Percentiles rank a stretch among this genome's conserved stretches.
Conservation (phyloP, 1,140 invertebrate genomes). For the Bombus affinis region DNA sequence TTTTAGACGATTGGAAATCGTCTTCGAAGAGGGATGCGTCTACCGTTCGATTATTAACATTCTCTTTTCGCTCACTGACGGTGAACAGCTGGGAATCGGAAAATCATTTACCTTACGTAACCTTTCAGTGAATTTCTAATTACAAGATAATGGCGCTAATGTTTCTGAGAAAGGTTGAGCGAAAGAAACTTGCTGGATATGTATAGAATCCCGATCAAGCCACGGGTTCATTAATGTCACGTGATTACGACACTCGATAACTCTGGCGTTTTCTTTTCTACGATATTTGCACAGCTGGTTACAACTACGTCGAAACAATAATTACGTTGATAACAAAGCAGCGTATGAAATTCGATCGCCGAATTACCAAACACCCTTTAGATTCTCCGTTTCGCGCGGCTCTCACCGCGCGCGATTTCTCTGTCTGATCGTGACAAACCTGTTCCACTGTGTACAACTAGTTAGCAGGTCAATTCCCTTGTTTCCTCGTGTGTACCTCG, state of each 20-base stretch:
- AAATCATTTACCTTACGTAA: constrained; percentile 16
- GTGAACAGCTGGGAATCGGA: not conserved
- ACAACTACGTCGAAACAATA: not conserved
- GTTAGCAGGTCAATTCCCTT: not conserved
- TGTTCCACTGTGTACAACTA: constrained; percentile 3
- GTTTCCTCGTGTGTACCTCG: not conserved
- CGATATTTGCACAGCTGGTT: too few relatives aligned
- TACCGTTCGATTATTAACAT: not conserved
- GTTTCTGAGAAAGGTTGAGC: constrained; percentile 23
- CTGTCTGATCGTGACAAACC: constrained; percentile 6
- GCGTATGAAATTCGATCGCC: too few relatives aligned
- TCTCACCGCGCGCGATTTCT: not conserved
- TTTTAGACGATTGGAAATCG: not conserved
- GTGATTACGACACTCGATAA: constrained; percentile 4
- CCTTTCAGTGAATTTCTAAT: constrained; percentile 56
- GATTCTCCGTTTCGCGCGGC: not conserved
- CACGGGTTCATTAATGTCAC: constrained; percentile 26
- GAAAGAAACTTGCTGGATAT: not conserved
- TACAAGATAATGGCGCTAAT: constrained; percentile 47
- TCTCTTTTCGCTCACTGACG: not conserved
- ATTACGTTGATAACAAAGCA: not conserved
- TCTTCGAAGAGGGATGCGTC: not conserved
- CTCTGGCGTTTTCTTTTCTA: not conserved
- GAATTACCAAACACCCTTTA: not conserved
- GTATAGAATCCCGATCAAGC: constrained; percentile 21